A percentile compares a stretch with the other conserved stretches of the same genome.
Evolutionary conservation across 1,140 invertebrate species (phyloP).

Genomic region (Nomia melanderi): DNA sequence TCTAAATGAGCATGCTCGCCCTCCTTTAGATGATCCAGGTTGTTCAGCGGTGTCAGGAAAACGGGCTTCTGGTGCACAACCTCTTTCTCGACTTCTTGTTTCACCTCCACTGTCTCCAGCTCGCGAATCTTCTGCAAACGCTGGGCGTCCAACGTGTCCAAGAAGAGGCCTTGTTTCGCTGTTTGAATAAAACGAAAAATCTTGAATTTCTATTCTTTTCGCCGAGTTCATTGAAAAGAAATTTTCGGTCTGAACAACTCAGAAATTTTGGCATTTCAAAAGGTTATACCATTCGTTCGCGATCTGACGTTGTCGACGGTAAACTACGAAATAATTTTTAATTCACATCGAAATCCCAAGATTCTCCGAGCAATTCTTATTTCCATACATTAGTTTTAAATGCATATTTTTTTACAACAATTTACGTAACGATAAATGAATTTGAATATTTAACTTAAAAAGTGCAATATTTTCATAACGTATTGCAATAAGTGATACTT

Average conservation of each 20-base stretch:
- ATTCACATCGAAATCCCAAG: no score
- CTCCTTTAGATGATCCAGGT: constrained; percentile 93
- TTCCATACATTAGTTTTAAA: no score
- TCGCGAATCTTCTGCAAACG: constrained; percentile 93
- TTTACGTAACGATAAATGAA: no score
- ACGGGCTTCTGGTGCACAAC: constrained; percentile 90
- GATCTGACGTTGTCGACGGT: constrained; percentile 2
- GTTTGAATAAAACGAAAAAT: constrained; percentile 61
- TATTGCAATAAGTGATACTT: no score
- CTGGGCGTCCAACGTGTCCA: constrained; percentile 94
- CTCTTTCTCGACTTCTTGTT: constrained; percentile 88
- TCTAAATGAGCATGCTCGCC: constrained; percentile 96
- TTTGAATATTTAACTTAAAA: no score
- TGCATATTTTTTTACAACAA: no score
- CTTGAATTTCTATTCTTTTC: not conserved
- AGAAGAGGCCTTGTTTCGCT: constrained; percentile 91
- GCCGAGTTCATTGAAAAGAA: constrained; percentile 14
- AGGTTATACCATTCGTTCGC: constrained; percentile 16
- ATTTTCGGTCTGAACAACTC: not conserved
- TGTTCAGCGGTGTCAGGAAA: constrained; percentile 92
- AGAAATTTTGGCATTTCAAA: constrained; percentile 24
- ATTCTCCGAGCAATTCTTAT: no score
- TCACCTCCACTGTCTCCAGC: constrained; percentile 90
- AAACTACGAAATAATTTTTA: no score
- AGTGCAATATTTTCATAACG: no score